Evolutionary conservation across 2,888 invertebrate species (phyloP), one percentile per base, ranked within the genome.

Genomic region (Coelinius sp.): DNA sequence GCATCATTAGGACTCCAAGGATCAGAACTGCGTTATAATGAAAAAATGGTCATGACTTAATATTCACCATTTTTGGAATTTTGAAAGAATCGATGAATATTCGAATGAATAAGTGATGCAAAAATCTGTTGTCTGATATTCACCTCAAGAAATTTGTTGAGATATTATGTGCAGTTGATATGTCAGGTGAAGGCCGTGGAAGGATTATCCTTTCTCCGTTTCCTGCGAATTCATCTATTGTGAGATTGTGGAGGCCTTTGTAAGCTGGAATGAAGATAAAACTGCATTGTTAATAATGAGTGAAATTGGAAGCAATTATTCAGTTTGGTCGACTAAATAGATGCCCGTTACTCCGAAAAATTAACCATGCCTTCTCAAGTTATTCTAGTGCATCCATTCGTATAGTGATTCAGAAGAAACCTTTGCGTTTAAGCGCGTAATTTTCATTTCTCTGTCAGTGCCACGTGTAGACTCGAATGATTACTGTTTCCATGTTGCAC

Each of bases 11-110:
- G 76, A 67, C 76, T 76, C 81, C 82, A 82, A 8, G 81, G 81
- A 49, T 84, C 79, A 41, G 83, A 81, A 66, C 81, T 81, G 67
- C 76, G 80, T 35, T 80, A 81, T 44, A 81, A 46, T 20, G n/a
- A 81, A 77, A 44, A 81, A 70, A 53, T 79, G 72, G 20, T 77
- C 81, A 7, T 79, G 49, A 49, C 17, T 20, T 22, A 17, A 49
- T 20, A 22, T 70, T 44, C 76, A 67, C 76, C 71, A 76, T 49
- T 49, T 10, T 8, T 8, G 31, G 22, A 20, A 49, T 10, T 17
- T 49, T 0, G 10, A 20, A 22, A 20, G 20, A 49, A 10, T 49
- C 8, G 22, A 20, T 8, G 8, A n/a, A 8, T n/a, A 49, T 10
- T 20, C 10, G 20, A 22, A 7, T 49, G 0, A 20, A 22, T 14